phyloP scores from a whole-genome alignment of 1,140 invertebrate species.

The Thalassaphorura encarpata region DNA sequence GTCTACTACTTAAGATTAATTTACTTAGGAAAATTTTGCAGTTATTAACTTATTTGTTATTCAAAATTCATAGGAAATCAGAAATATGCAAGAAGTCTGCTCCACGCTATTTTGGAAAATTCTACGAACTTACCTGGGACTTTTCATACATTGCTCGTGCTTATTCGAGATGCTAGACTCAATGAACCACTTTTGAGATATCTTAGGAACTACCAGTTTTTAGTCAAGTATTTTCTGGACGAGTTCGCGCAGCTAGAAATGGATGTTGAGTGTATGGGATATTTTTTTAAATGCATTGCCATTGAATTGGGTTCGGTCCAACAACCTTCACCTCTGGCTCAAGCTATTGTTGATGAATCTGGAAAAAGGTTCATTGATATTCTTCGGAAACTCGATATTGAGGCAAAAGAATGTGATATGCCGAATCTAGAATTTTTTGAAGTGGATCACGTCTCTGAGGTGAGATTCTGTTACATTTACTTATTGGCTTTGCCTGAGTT shows the following conservation, averaged over 20 bases:
- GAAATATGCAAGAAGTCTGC: constrained; percentile 16
- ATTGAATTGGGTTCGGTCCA: constrained; percentile 18
- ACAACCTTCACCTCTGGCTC: neutral
- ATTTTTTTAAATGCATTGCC: constrained; percentile 26
- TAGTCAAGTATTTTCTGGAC: constrained; percentile 10
- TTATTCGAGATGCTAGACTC: constrained; percentile 15
- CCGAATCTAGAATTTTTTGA: constrained; percentile 25
- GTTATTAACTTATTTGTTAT: neutral
- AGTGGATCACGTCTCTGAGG: neutral
- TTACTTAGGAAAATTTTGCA: neutral
- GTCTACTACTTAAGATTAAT: neutral
- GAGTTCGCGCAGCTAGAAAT: neutral
- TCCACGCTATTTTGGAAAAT: constrained; percentile 26
- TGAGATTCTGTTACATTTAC: neutral
- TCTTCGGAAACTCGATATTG: constrained; percentile 15
- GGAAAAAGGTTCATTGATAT: constrained; percentile 17
- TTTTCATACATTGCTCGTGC: constrained; percentile 19
- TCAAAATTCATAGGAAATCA: too few relatives aligned
- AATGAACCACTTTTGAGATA: constrained; percentile 11
- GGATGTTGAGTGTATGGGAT: constrained; percentile 7
- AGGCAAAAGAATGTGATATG: constrained; percentile 8
- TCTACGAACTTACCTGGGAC: constrained; percentile 1
- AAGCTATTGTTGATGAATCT: constrained; percentile 5
- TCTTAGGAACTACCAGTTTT: constrained; percentile 19
- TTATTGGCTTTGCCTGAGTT: neutral